Evolutionary conservation across 2,888 invertebrate species (phyloP), one percentile per base, ranked within the genome.

Genomic region (Caenorhabditis afra): DNA sequence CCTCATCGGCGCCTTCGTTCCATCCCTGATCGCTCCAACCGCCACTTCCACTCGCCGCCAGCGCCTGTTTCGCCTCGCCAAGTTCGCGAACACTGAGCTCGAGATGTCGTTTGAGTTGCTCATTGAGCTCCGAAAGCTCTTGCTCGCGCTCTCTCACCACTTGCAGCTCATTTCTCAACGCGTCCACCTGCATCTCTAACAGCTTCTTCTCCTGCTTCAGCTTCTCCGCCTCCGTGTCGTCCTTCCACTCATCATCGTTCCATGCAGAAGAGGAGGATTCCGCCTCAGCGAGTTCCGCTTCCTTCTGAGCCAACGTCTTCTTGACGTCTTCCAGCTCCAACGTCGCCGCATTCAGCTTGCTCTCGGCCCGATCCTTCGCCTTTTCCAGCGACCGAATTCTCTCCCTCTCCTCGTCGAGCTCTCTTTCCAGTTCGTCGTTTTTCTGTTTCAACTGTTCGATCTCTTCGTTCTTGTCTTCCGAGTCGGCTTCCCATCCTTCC

Each of bases 191-290:
- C 44, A 44, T 45, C 12, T 65, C 55, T 35, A 64, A 22, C 22
- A 55, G 39, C n/a, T 41, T 62, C 57, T 55, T 68, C 47, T 44
- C 65, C 57, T 70, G 57, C 37, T 45, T 47, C 61, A 62, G 29
- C 16, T 39, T 47, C n/a, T 61, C 66, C n/a, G 70, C 35, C 37
- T 76, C 80, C 22, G n/a, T 41, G 11, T 75, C 23, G 20, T 74
- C 58, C 0, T 50, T 44, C 64, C 64, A 64, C 14, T 18, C 64
- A 29, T 52, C 65, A 12, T 64, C 65, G 16, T 52, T 41, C 57
- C 64, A 59, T 41, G 41, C 70, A 8, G 61, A 53, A 8, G 50
- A 29, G 11, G 52, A 7, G 12, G 49, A 16, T 22, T 47, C 16
- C n/a, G 61, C 23, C 35, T n/a, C 61, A 23, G 18, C 57, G 5